Percentiles rank a stretch among this genome's conserved stretches.
Evolutionary conservation across 2,113 vertebrate species (phyloP).

Genomic region (Hippopotamus amphibius): DNA sequence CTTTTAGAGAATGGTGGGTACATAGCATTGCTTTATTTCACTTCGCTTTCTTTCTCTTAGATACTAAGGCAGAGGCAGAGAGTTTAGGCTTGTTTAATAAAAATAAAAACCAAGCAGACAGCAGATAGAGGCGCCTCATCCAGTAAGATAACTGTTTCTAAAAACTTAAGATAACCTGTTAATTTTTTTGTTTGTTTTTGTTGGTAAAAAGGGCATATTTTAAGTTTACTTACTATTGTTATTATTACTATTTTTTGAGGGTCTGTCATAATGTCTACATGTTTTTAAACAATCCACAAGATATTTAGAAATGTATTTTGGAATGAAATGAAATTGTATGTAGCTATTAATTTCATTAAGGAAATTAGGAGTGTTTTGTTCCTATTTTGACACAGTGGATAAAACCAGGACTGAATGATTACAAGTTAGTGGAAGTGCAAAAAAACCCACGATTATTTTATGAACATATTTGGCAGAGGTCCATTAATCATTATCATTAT

Average conservation of each 20-base stretch:
- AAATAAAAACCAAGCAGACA: not conserved
- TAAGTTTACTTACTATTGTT: not conserved
- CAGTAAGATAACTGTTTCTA: not conserved
- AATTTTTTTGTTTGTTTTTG: not conserved
- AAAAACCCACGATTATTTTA: not conserved
- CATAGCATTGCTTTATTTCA: not conserved
- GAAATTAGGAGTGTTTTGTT: not conserved
- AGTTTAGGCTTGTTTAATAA: not conserved
- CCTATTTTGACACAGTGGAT: not conserved
- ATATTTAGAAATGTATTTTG: not conserved
- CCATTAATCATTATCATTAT: not conserved
- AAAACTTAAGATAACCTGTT: not conserved
- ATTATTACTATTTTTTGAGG: not conserved
- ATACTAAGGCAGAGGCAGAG: not conserved
- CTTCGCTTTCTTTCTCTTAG: not conserved
- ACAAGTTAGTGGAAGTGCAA: not conserved
- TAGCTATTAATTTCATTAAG: not conserved
- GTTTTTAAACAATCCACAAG: not conserved
- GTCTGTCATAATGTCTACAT: not conserved
- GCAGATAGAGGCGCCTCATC: not conserved
- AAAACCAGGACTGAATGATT: not conserved
- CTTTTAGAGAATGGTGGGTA: not conserved
- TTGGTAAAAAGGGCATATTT: not conserved
- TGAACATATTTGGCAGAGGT: not conserved
- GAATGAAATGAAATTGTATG: not conserved